phyloP scores from a whole-genome alignment of 2,888 invertebrate species.

The Eupsilia transversa region DNA sequence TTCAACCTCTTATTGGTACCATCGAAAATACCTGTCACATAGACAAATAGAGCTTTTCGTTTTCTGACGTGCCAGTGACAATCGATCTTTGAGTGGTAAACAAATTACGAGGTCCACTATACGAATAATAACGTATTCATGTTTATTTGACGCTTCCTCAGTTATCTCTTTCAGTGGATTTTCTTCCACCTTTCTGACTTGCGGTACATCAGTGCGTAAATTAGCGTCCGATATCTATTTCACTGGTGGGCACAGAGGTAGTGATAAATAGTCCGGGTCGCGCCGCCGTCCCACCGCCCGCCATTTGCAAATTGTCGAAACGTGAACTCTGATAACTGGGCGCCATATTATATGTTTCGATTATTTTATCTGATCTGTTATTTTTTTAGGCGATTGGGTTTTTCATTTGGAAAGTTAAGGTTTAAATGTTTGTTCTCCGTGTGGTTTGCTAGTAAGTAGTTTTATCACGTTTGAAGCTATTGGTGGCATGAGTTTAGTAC shows the following conservation, averaged over 20 bases:
- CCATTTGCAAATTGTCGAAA: slow-evolving; percentile 72
- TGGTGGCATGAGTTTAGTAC: not conserved
- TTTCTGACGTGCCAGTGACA: not conserved
- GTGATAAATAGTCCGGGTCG: slow-evolving; percentile 68
- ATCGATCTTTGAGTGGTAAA: not conserved
- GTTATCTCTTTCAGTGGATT: not conserved
- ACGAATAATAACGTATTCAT: not conserved
- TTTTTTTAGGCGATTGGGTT: not conserved
- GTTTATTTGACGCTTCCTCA: not conserved
- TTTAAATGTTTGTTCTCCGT: no score
- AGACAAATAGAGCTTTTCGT: not conserved
- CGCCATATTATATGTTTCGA: slow-evolving; percentile 52
- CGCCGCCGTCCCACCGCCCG: slow-evolving; percentile 53
- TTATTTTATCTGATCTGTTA: slow-evolving; percentile 18
- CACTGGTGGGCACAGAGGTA: slow-evolving; percentile 52
- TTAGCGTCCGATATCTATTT: slow-evolving; percentile 65
- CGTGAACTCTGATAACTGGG: slow-evolving; percentile 60
- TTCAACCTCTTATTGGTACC: not conserved
- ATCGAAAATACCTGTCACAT: not conserved
- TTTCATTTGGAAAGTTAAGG: slow-evolving; percentile 11
- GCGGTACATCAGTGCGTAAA: slow-evolving; percentile 54
- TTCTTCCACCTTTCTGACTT: slow-evolving; percentile 17
- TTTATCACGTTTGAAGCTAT: not conserved
- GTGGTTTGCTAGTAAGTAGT: not conserved
- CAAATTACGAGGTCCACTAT: not conserved